Conservation (phyloP, 2,113 vertebrate species). For the Delphinapterus leucas region DNA sequence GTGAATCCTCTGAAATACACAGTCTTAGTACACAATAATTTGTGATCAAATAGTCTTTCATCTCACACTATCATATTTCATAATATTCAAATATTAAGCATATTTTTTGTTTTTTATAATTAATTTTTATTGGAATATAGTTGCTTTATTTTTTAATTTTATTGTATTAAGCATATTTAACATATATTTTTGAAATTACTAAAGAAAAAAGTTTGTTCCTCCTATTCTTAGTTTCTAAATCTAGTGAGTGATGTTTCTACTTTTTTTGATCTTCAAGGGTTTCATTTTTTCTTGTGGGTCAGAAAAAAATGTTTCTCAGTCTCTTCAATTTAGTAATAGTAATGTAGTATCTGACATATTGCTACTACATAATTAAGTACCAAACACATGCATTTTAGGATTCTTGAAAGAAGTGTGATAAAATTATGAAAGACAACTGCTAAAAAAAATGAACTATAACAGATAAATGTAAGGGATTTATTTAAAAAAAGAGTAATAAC, state of each 20-base stretch:
- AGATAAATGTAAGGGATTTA: background rate
- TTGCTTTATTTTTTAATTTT: too few relatives aligned
- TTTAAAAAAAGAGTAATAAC: background rate
- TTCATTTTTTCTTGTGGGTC: slow-evolving; percentile 5
- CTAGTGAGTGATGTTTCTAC: background rate
- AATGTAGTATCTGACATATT: background rate
- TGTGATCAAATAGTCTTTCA: background rate
- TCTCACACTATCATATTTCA: background rate
- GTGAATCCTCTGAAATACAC: background rate
- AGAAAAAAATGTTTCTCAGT: background rate
- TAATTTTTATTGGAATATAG: too few relatives aligned
- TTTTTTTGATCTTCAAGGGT: background rate
- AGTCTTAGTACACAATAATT: background rate
- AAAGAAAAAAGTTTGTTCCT: background rate
- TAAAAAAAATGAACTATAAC: slow-evolving; percentile 1
- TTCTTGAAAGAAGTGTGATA: background rate
- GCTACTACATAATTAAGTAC: background rate
- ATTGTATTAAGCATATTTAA: background rate
- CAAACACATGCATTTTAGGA: background rate
- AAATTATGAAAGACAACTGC: background rate
- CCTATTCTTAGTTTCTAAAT: background rate
- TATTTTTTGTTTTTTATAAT: background rate
- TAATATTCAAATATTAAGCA: background rate
- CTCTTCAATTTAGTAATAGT: background rate
- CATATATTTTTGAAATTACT: background rate